Percentiles rank a stretch among this genome's conserved stretches.
Evolutionary conservation across 2,888 invertebrate species (phyloP).

Genomic region (Drosophila melanosoma): DNA sequence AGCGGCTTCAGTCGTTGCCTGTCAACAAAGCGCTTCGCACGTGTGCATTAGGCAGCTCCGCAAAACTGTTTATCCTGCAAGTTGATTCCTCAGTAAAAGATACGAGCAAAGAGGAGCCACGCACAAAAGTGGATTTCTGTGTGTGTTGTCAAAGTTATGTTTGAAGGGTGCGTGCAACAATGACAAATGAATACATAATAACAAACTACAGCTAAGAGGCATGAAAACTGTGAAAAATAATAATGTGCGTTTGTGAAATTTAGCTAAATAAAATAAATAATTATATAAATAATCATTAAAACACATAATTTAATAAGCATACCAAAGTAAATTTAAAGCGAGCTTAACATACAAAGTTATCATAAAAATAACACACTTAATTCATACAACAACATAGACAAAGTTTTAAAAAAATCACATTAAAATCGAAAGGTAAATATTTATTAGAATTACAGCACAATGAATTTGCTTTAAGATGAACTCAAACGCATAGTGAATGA

Average conservation of each 20-base stretch:
- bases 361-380: not conserved
- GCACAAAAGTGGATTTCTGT: constrained; percentile 8
- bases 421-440: constrained; percentile 62
- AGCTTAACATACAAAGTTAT: not conserved
- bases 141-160: constrained; percentile 5
- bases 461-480: constrained; percentile 64
- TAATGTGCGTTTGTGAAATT: constrained; percentile 5
- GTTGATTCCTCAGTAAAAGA: not conserved
- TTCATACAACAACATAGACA: not conserved
- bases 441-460: constrained; percentile 53
- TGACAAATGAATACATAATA: constrained; percentile 19
- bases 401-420: constrained; percentile 2
- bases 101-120: constrained; percentile 25
- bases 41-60: constrained; percentile 46
- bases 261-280: constrained; percentile 5
- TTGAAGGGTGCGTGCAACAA: constrained; percentile 23
- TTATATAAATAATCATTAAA: constrained; percentile 12
- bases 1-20: constrained; percentile 79
- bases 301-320: not conserved
- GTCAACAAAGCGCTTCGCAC: constrained; percentile 75
- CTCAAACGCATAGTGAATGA: constrained; percentile 31
- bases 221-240: constrained; percentile 9
- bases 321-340: not conserved
- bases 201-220: constrained; percentile 2
- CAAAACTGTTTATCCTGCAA: constrained; percentile 6